Base-by-base conservation (phyloP, 2,888 invertebrate species). In the Hyppa rectilinea region DNA sequence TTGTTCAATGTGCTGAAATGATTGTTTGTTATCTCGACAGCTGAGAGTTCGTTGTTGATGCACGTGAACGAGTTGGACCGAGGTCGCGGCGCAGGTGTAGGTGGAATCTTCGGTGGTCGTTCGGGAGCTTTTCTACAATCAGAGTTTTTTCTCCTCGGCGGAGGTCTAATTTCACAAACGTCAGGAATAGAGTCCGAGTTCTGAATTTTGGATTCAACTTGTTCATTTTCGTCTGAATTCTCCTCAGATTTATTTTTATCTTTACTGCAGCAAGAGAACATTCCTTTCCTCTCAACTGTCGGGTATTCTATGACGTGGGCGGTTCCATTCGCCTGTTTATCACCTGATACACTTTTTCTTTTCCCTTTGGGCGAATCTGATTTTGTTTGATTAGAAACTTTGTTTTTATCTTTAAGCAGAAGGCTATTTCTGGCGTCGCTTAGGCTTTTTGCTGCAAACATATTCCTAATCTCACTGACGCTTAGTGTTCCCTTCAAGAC, bases 201-300 rank as follows among this genome's bases (percentile, higher is more conserved):
- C 71, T 95, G 93, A 72, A 93, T 86, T 26, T 90, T 90, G 26
- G 88, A 85, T 72, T 95, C 93, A 43, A 90, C 87, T 81, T 93
- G 93, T 71, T 93, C 94, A 40, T 89, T 87, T 87, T 96, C 92
- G 49, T 96, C 96, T 23, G 93, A 92, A 75, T 90, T 96, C 67
- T 96, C 96, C 56, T 96, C 96, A 50, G 92, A 96, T 90, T 91
- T 96, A 87, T 92, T 96, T 91, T 93, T 96, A 83, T 96, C 96
- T 92, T 96, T 97, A 66, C 97, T 97, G 87, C 97, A 97, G 87
- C 97, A 97, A 4, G 97, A 97, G 88, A 97, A 97, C 89, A 97
- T 96, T 67, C 97, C 97, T 93, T 97, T 97, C 53, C 97, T 95
- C 89, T 97, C 97, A 6, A 97, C 97, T 1, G 97, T 97, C 0